These are phyloP conservation scores for Tetragonisca angustula DNA, from an alignment of 2,888 invertebrate species.

Conservation along the genomic window DNA sequence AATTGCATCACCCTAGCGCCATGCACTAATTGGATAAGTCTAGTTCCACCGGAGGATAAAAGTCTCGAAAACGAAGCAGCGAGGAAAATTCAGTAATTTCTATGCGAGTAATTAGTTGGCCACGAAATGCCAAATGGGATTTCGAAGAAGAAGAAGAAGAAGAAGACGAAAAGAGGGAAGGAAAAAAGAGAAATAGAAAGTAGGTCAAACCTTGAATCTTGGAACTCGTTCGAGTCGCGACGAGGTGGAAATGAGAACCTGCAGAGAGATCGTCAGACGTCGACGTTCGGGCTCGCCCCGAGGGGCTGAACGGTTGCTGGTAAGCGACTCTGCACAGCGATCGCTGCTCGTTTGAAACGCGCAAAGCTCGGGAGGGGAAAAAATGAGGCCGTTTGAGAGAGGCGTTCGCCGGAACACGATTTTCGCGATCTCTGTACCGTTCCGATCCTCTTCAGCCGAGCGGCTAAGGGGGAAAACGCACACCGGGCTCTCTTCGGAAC, in stretches of 20 bases:
- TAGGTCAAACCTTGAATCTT: background rate
- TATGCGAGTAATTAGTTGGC: background rate
- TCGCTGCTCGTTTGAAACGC: conserved; percentile 51
- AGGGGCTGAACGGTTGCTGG: conserved; percentile 17
- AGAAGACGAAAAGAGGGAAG: too few species aligned
- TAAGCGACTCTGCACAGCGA: conserved; percentile 35
- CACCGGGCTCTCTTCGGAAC: conserved; percentile 26
- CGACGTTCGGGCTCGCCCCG: conserved; percentile 11
- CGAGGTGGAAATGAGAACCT: conserved; percentile 22
- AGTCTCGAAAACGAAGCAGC: background rate
- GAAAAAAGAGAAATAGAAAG: background rate
- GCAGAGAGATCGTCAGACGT: conserved; percentile 18
- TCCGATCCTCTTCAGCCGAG: conserved; percentile 40
- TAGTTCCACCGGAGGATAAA: background rate
- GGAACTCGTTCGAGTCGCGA: background rate
- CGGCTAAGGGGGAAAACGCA: conserved; percentile 35
- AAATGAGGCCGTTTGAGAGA: conserved; percentile 51
- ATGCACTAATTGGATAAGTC: background rate
- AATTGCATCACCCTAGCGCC: background rate
- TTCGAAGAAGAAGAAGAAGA: background rate
- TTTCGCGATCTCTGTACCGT: conserved; percentile 60
- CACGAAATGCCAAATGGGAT: background rate
- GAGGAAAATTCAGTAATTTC: background rate
- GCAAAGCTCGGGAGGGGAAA: conserved; percentile 32
- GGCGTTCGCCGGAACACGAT: conserved; percentile 57